phyloP scores from a whole-genome alignment of 2,888 invertebrate species.

The Agriopis marginaria region DNA sequence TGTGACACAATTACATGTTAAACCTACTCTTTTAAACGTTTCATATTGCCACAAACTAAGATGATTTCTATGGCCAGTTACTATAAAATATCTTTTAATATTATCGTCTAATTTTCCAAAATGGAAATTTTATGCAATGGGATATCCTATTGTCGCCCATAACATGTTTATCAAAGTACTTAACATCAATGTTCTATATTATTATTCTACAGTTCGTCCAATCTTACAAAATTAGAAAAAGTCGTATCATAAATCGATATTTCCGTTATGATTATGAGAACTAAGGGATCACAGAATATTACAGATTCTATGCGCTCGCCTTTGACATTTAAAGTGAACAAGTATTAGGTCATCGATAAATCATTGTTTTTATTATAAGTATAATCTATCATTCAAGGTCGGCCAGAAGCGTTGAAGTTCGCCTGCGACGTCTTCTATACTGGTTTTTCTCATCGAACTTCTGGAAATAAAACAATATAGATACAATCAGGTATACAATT shows the following conservation, averaged over 20 bases:
- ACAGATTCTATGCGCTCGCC: conserved; percentile 7
- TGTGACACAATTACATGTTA: too few relatives aligned
- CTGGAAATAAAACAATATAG: conserved; percentile 46
- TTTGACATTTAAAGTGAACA: conserved; percentile 23
- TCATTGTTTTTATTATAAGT: conserved; percentile 24
- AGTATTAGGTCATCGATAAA: conserved; percentile 31
- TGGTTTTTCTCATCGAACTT: conserved; percentile 58
- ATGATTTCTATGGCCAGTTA: conserved; percentile 2
- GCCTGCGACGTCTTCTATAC: conserved; percentile 37
- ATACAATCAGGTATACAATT: too few relatives aligned
- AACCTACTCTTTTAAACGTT: background rate
- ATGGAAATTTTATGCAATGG: conserved; percentile 7
- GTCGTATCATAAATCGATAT: background rate
- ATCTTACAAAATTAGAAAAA: background rate
- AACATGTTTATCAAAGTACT: background rate
- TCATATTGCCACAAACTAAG: background rate
- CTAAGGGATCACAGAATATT: conserved; percentile 19
- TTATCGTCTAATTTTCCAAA: background rate
- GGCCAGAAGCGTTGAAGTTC: conserved; percentile 25
- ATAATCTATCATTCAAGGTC: conserved; percentile 23
- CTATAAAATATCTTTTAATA: conserved; percentile 3
- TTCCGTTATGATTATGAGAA: conserved; percentile 4
- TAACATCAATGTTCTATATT: background rate
- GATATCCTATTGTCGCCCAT: background rate
- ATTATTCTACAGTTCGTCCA: background rate